A percentile compares a stretch with the other conserved stretches of the same genome.
Conservation (phyloP, 2,113 vertebrate genomes). For the Mola mola region DNA sequence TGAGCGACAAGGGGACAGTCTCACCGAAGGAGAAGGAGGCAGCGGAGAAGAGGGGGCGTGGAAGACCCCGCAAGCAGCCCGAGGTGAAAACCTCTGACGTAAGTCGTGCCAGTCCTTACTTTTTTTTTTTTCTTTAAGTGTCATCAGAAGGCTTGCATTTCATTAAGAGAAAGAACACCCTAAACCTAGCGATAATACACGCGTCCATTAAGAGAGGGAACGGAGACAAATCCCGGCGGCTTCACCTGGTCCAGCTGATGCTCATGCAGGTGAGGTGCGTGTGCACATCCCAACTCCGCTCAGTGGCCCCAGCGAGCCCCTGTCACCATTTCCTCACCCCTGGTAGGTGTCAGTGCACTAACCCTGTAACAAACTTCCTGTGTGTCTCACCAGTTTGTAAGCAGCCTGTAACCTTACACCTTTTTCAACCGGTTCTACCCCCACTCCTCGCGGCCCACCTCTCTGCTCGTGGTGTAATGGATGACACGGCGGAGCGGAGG, state of each 20-base stretch:
- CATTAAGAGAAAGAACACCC: too few species aligned
- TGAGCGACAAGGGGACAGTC: conserved; percentile 95
- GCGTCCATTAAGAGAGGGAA: too few species aligned
- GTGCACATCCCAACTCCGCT: conserved; percentile 11
- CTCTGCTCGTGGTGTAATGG: conserved; percentile 52
- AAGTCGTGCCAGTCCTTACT: conserved; percentile 41
- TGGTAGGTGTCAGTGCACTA: conserved; percentile 30
- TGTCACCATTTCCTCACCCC: conserved; percentile 36
- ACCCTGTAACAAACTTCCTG: conserved; percentile 51
- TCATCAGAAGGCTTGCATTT: too few species aligned
- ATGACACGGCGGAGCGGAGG: conserved; percentile 35
- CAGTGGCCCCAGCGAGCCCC: conserved; percentile 13
- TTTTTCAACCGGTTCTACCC: conserved; percentile 71
- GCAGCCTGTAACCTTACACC: conserved; percentile 75
- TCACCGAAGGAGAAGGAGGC: conserved; percentile 92
- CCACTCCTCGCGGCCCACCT: conserved; percentile 34
- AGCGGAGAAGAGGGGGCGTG: conserved; percentile 92
- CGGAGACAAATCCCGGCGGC: not conserved
- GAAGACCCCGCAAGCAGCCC: conserved; percentile 92
- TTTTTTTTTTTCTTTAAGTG: not conserved
- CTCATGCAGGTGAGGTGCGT: conserved; percentile 28
- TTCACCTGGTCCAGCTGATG: conserved; percentile 24
- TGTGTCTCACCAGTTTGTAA: conserved; percentile 63
- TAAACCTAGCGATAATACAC: too few species aligned
- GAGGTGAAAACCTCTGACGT: conserved; percentile 81